Base-by-base conservation (phyloP, 2,797 vertebrate genomes). In the Lemur catta region DNA sequence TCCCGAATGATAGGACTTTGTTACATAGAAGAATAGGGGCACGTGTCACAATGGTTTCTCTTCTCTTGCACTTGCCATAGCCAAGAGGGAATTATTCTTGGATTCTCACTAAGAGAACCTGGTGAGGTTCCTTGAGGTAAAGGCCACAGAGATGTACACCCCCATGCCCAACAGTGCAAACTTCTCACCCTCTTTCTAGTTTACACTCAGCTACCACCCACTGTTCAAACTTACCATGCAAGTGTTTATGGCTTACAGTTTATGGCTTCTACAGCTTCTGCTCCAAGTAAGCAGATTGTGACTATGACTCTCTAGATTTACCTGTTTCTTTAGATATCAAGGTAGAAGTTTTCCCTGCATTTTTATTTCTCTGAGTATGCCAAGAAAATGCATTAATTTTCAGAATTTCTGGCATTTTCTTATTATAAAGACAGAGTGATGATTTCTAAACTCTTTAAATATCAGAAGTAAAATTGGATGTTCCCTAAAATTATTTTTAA, bases 91-190 rank as follows among this genome's bases (percentile, higher is more conserved):
- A 46, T 55, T 4, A 48, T 46, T 50, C 10, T 22, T 82, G 48
- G 3, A 63, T 72, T 86, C 22, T 71, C 28, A 28, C 2, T 17
- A 7, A 38, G 17, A 72, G 8, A 80, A n/a, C 4, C 6, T 41
- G 4, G 5, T 22, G 10, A 48, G 24, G 67, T 72, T 74, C 38
- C 48, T 76, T 5, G 10, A 72, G 28, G 20, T 2, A 50, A 74
- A 81, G 6, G 9, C 17, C 50, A 57, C 3, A 74, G 41, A 67
- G 35, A 71, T 33, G 11, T 46, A 20, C 6, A n/a, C 7, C 10
- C 10, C 6, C 35, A 2, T 9, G 8, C 4, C 41, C 18, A 18
- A 43, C 8, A 24, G 4, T n/a, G 9, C 4, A n/a, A 17, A 48
- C 1, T 63, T 63, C 55, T 80, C 17, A 26, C 1, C 41, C 14